Conservation (phyloP, 2,113 vertebrate species). For the Platysteira castanea region DNA sequence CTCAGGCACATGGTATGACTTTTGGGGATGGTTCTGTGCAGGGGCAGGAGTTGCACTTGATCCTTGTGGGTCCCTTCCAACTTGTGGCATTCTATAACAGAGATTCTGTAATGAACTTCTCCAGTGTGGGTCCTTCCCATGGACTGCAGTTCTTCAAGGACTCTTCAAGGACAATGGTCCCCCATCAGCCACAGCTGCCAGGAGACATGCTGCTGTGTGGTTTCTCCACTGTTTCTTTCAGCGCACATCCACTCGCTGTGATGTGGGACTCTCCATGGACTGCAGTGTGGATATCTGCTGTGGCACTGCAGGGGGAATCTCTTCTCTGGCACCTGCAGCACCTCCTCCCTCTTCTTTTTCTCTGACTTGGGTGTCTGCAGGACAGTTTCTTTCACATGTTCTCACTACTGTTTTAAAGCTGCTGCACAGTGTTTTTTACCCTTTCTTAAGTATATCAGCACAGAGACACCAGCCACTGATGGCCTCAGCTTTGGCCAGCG, state of each 20-base stretch:
- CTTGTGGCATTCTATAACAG: background rate
- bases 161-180: background rate
- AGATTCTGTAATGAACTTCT: background rate
- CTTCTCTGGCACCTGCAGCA: background rate
- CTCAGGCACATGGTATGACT: background rate
- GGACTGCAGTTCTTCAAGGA: background rate
- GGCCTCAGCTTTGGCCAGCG: background rate
- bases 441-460: background rate
- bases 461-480: background rate
- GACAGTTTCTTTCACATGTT: background rate
- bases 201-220: background rate
- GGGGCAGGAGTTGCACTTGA: background rate
- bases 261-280: background rate
- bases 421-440: background rate
- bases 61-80: background rate
- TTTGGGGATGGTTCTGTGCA: background rate
- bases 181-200: background rate
- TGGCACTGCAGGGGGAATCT: background rate
- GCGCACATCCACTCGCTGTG: background rate
- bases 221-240: background rate
- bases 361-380: background rate
- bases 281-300: background rate
- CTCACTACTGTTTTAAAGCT: background rate
- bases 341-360: background rate
- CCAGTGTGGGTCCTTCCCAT: background rate